Conservation (phyloP, 2,888 invertebrate genomes). For the Tribolium freemani region DNA sequence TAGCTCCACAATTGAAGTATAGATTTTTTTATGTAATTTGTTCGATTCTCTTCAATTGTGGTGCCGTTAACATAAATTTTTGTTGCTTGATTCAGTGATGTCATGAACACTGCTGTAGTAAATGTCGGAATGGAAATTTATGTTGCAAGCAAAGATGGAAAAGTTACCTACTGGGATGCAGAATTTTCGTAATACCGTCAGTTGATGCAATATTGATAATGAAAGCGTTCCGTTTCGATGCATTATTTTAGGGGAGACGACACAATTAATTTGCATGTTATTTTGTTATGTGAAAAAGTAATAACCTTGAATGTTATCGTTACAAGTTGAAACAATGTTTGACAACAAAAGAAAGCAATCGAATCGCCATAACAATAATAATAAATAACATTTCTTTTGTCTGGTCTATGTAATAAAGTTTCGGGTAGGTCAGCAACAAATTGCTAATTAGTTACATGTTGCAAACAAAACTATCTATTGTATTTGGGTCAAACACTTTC, state of each 20-base stretch:
- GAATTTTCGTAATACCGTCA: not conserved
- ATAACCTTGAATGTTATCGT: not conserved
- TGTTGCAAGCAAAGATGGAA: not conserved
- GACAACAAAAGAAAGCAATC: not conserved
- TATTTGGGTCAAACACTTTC: constrained; percentile 24
- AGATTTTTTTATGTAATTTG: too few species aligned
- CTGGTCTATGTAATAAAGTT: constrained; percentile 4
- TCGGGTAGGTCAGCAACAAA: constrained; percentile 26
- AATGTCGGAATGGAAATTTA: not conserved
- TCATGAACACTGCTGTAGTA: not conserved
- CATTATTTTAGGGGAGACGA: not conserved
- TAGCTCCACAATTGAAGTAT: not conserved
- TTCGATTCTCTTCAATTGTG: not conserved
- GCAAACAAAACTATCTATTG: constrained; percentile 12
- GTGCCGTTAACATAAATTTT: not conserved
- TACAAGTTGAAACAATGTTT: not conserved
- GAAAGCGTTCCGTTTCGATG: constrained; percentile 6
- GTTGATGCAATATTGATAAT: not conserved
- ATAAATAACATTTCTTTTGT: constrained; percentile 9
- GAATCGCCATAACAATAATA: not conserved
- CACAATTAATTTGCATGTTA: too few species aligned
- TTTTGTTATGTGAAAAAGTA: too few species aligned
- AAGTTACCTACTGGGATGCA: not conserved
- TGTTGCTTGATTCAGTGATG: not conserved
- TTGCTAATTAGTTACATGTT: constrained; percentile 13